These are phyloP conservation scores for Protobothrops mucrosquamatus DNA, from an alignment of 2,113 vertebrate species.

Conservation along the genomic window DNA sequence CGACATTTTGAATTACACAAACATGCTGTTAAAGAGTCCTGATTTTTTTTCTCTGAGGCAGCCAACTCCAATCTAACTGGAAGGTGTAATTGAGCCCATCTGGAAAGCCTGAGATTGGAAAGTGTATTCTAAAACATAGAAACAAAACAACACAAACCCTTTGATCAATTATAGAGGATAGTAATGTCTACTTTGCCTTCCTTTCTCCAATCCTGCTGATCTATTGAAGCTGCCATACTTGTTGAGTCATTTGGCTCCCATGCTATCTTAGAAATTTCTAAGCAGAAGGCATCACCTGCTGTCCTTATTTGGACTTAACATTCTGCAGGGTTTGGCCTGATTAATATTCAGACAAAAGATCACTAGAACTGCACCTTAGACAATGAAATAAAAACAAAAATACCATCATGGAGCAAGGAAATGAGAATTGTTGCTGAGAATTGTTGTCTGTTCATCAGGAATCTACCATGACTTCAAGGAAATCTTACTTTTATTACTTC, in stretches of 20 bases:
- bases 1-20: conserved; percentile 67
- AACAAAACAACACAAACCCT: not conserved
- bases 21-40: conserved; percentile 64
- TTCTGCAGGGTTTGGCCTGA: not conserved
- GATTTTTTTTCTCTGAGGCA: conserved; percentile 18
- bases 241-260: conserved; percentile 14
- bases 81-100: not conserved
- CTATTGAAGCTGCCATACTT: conserved; percentile 33
- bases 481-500: not conserved
- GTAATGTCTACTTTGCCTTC: not conserved
- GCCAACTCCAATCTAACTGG: not conserved
- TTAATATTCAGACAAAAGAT: not conserved
- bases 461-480: not conserved
- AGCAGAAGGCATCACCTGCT: conserved; percentile 19
- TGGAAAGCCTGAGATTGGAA: not conserved
- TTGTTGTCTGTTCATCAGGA: not conserved
- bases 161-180: not conserved
- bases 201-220: conserved; percentile 23
- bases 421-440: not conserved
- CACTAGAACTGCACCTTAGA: not conserved
- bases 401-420: not conserved
- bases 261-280: not conserved
- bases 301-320: not conserved
- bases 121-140: not conserved
- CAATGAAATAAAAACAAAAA: not conserved